Conservation (phyloP, 2,113 vertebrate species). For the Proteles cristata region DNA sequence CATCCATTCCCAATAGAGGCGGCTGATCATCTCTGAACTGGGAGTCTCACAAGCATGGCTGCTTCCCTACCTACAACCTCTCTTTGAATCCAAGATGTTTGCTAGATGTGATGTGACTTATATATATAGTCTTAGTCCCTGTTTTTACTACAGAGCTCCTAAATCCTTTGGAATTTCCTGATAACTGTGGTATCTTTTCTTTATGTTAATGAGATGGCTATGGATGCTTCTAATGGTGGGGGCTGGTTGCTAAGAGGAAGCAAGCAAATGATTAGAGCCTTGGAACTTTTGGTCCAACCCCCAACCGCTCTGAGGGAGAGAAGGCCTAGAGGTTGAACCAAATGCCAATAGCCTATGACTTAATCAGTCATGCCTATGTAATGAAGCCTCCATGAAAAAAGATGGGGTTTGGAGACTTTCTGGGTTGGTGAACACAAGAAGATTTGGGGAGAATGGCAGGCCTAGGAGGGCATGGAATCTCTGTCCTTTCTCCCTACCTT, state of each 20-base stretch:
- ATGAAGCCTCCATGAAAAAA: background rate
- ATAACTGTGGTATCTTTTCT: background rate
- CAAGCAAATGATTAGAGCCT: background rate
- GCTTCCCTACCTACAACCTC: background rate
- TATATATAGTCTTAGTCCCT: background rate
- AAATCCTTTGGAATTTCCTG: background rate
- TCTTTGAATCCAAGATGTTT: background rate
- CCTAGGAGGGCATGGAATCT: background rate
- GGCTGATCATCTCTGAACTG: background rate
- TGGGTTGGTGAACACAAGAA: background rate
- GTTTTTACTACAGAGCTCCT: background rate
- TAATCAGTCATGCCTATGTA: background rate
- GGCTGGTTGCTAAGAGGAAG: background rate
- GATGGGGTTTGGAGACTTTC: background rate
- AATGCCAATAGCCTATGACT: background rate
- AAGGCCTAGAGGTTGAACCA: background rate
- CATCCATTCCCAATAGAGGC: background rate
- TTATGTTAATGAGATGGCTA: background rate
- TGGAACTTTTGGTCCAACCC: background rate
- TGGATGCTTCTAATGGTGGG: background rate
- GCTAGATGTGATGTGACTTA: background rate
- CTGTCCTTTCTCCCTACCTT: background rate
- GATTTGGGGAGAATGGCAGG: background rate
- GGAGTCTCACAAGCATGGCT: background rate
- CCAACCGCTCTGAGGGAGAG: background rate